A percentile compares a stretch with the other conserved stretches of the same genome.
Conservation (phyloP, 2,888 invertebrate species). For the Sialis lutaria region DNA sequence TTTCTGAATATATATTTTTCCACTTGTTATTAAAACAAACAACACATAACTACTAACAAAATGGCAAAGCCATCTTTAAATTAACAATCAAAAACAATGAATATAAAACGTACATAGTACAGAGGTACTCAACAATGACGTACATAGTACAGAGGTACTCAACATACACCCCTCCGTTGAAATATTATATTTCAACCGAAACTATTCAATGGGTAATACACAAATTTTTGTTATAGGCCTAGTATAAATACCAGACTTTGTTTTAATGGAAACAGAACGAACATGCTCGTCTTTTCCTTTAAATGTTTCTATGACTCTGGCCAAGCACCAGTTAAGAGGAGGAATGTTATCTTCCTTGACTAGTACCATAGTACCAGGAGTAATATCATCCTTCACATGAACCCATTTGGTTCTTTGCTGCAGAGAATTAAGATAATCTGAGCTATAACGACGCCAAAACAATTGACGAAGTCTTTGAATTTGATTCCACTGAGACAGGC, state of each 20-base stretch:
- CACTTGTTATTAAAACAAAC: too few relatives aligned
- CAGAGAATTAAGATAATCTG: slow-evolving; percentile 6
- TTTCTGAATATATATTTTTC: too few relatives aligned
- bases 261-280: not conserved
- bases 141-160: too few relatives aligned
- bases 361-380: not conserved
- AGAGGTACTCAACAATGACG: too few relatives aligned
- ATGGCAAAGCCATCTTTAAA: too few relatives aligned
- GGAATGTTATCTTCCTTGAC: not conserved
- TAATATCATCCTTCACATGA: not conserved
- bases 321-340: not conserved
- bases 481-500: not conserved
- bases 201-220: not conserved
- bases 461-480: not conserved
- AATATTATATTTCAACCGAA: too few relatives aligned
- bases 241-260: not conserved
- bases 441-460: slow-evolving; percentile 9
- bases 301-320: not conserved
- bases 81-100: too few relatives aligned
- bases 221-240: not conserved
- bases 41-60: too few relatives aligned
- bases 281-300: not conserved
- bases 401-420: slow-evolving; percentile 6
- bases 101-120: too few relatives aligned
- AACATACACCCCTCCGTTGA: too few relatives aligned